Base-by-base conservation (phyloP, 64 coral and sea anemone species). In the Pachyseris speciosa region DNA sequence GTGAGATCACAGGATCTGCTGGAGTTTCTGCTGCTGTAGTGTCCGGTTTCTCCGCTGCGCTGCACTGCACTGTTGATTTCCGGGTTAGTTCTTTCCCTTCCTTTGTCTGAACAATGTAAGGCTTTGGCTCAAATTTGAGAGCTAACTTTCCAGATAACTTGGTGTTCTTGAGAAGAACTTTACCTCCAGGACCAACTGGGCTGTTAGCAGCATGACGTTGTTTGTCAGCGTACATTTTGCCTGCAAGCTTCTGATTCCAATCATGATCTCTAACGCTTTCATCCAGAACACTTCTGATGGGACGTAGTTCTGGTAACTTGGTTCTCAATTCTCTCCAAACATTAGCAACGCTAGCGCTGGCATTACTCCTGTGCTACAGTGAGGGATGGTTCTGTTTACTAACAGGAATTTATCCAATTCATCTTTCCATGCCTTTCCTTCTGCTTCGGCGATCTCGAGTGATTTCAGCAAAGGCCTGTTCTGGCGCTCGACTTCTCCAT, bases 51-150 rank as follows among this genome's bases (percentile, higher is more conserved):
- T 88, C 71, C 86, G 22, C 20, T 79, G n/a, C 41, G 76, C 53
- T 65, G 28, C 45, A 45, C 72, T 51, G 4, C 47, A 45, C 22
- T 19, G 33, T 55, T 10, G 87, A 78, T 79, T 89, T 79, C 74
- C 77, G 9, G 34, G 73, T 89, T 17, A 89, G 71, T 39, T 89
- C 57, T 44, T 79, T n/a, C 24, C 87, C 43, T 66, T 89, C 37
- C 71, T 31, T 89, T 78, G 57, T 89, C 74, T 64, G 52, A 17
- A 89, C 70, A 41, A 73, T 89, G 74, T 89, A 89, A 26, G 87
- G 87, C 27, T 89, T 45, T 9, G 72, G 16, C 8, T 67, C 55
- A 31, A 89, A 89, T 43, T 80, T 79, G 11, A 11, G 4, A 45
- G 43, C 43, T 45, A 45, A 45, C 43, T 45, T 45, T 65, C 73